Base-by-base conservation (phyloP, 2,888 invertebrate species). In the Auanema freiburgensis region DNA sequence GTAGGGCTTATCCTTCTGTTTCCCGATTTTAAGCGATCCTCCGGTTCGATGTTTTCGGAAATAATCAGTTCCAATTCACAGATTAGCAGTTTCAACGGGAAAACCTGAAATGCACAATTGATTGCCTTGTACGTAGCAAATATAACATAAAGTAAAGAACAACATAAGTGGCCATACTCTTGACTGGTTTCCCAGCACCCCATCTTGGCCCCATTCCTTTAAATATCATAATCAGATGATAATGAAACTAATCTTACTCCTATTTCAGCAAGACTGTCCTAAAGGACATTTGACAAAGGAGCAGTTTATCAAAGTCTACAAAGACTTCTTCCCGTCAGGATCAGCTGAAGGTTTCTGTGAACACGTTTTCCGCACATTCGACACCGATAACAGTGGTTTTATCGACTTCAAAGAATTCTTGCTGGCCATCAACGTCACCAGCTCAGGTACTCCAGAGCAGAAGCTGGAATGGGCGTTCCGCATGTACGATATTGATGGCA, bases 381-480 rank as follows among this genome's bases (percentile, higher is more conserved):
- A 84, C 85, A 94, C 94, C 91, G 95, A 96, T 87, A 93, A 94
- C 88, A 93, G 72, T 44, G 95, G 95, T 79, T 94, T 93, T 87
- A 96, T 96, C 86, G 82, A 83, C 67, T 83, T 84, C 74, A 81
- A 84, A 92, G 95, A 95, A 89, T 49, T 58, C 49, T 89, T 95
- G 84, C 89, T 94, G 86, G 96, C 96, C 84, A 95, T 96, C 86
- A 95, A 95, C 87, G 94, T 96, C 63, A 96, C 95, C 78, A 93
- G 93, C 79, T 93, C 93, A 84, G 95, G 94, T 71, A 94, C 94
- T 74, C 94, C 95, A 25, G 94, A 96, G 86, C 95, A 96, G 86
- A 96, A 96, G 86, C 89, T 96, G 74, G 95, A 95, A 87, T 95
- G 96, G 94, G 96, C 96, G 71, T 96, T 96, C 89, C 90, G 94